Evolutionary conservation across 1,140 invertebrate genomes (phyloP).

Genomic region (Mercenaria mercenaria): DNA sequence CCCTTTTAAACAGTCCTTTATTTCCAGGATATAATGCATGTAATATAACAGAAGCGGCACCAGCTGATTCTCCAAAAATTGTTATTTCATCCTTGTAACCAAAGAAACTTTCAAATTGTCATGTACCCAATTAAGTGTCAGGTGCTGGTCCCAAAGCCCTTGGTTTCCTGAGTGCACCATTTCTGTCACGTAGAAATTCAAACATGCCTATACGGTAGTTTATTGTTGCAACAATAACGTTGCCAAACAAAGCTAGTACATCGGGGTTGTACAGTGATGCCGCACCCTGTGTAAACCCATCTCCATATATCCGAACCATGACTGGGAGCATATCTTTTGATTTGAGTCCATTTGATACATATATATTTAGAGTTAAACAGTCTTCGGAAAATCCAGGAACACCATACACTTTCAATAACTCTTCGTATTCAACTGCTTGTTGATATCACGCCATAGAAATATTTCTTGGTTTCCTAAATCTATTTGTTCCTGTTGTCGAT

Average conservation of each 20-base stretch:
- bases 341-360: constrained; percentile 88
- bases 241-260: constrained; percentile 94
- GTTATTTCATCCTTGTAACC: constrained; percentile 90
- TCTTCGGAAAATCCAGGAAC: constrained; percentile 89
- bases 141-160: constrained; percentile 90
- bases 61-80: constrained; percentile 89
- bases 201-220: constrained; percentile 98
- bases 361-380: constrained; percentile 97
- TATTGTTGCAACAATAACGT: constrained; percentile 97
- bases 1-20: constrained; percentile 65
- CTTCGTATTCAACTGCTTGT: neutral
- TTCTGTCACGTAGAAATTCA: constrained; percentile 85
- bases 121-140: constrained; percentile 91
- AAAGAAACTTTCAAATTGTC: constrained; percentile 91
- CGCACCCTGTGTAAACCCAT: constrained; percentile 95
- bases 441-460: neutral
- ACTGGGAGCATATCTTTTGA: constrained; percentile 89
- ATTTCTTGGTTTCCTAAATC: neutral
- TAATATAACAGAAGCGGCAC: constrained; percentile 61
- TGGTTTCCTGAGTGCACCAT: constrained; percentile 88
- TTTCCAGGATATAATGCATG: constrained; percentile 76
- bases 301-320: constrained; percentile 98
- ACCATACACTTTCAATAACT: too few relatives aligned
- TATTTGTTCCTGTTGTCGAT: neutral
- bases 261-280: constrained; percentile 96